Evolutionary conservation across 2,888 invertebrate genomes (phyloP), one percentile per base, ranked within the genome.

Genomic region (Tromatobia lineatoria): DNA sequence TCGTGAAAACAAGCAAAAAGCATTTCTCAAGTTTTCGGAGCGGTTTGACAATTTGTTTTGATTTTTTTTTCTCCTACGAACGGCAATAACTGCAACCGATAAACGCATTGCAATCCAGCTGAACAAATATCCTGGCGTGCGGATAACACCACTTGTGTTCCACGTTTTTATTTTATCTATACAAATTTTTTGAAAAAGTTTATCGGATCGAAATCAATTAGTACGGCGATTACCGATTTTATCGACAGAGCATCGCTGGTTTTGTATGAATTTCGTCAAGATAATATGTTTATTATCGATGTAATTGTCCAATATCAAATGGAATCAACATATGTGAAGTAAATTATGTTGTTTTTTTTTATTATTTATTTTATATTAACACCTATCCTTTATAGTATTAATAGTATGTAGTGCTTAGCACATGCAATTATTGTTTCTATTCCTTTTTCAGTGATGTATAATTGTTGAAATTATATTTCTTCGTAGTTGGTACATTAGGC

Each of bases 251-350:
- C 34, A 47, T 64, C 75, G 38, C 29, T 67, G 50, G 23, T 83
- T 80, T 76, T 80, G 29, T 71, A 80, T 59, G 50, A 73, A 76
- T 80, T 34, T 20, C 20, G 38, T 52, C 18, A 23, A 76, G 59
- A 66, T 67, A 66, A 80, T 70, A 74, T 29, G 20, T 45, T 67
- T 80, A 77, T 81, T 70, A 70, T 84, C 64, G 47, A 78, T 84
- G 84, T 84, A 84, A 81, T 66, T 47, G 61, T 80, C 70, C 59
- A 78, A 74, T 78, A 54, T 78, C 78, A 64, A 81, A 78, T 84
- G 74, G 81, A 84, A 78, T 69, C 61, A 66, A 81, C 59, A 70
- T 70, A 74, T 81, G 64, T 50, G 25, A 84, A 84, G 74, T 78
- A 70, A 78, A 81, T 80, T 70, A 81, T 84, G 80, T 81, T 74